phyloP scores from a whole-genome alignment of 2,113 vertebrate species.

The Lasiurus borealis region DNA sequence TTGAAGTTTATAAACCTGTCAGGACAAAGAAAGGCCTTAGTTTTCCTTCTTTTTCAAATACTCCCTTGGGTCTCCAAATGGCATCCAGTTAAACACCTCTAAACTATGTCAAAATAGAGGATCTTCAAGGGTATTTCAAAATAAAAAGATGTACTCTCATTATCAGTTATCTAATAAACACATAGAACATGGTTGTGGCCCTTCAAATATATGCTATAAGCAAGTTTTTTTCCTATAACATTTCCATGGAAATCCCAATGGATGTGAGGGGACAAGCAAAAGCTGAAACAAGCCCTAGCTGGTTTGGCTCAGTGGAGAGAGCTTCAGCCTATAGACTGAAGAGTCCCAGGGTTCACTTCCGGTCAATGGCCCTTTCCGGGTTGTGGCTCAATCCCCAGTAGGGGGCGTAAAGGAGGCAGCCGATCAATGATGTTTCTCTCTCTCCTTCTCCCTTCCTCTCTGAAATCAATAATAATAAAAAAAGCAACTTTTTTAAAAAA shows the following conservation, averaged over 20 bases:
- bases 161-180: slow-evolving; percentile 10
- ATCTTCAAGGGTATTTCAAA: not conserved
- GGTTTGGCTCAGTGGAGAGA: too few relatives aligned
- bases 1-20: slow-evolving; percentile 17
- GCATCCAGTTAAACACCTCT: not conserved
- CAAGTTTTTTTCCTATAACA: slow-evolving; percentile 3
- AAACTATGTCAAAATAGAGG: slow-evolving; percentile 41
- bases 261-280: not conserved
- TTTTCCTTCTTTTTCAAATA: slow-evolving; percentile 47
- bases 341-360: too few relatives aligned
- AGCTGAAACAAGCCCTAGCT: not conserved
- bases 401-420: too few relatives aligned
- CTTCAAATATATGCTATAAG: slow-evolving; percentile 21
- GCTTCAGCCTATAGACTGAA: too few relatives aligned
- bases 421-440: too few relatives aligned
- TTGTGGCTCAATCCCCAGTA: too few relatives aligned
- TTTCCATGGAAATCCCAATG: not conserved
- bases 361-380: too few relatives aligned
- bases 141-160: slow-evolving; percentile 12
- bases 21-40: not conserved
- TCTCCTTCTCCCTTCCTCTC: too few relatives aligned
- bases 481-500: not conserved
- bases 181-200: not conserved
- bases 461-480: too few relatives aligned
- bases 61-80: not conserved